Conservation (phyloP, 2,113 vertebrate species). For the Sinocyclocheilus rhinocerous region DNA sequence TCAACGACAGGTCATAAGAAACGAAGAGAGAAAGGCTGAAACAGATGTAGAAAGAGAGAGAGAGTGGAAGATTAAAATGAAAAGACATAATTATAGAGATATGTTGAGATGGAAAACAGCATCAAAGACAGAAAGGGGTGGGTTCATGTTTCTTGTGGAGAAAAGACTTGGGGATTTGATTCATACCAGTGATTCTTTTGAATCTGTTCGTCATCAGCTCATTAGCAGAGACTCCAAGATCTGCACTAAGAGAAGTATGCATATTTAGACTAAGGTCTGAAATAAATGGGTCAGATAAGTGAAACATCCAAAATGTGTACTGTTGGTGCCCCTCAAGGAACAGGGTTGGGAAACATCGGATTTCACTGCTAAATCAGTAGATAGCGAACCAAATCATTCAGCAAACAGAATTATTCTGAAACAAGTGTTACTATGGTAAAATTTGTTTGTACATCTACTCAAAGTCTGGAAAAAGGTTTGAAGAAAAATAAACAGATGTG, state of each 20-base stretch:
- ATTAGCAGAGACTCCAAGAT: neutral
- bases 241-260: neutral
- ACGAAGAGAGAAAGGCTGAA: constrained; percentile 40
- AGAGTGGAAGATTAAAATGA: neutral
- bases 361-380: neutral
- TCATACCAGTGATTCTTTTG: neutral
- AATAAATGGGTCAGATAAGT: neutral
- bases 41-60: neutral
- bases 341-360: neutral
- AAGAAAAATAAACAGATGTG: neutral
- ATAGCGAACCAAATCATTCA: neutral
- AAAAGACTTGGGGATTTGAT: neutral
- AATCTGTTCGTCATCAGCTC: neutral
- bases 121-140: neutral
- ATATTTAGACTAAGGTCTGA: neutral
- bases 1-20: constrained; percentile 56
- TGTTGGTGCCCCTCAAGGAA: neutral
- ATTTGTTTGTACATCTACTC: neutral
- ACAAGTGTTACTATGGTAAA: neutral
- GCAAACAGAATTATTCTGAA: neutral
- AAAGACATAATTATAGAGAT: neutral
- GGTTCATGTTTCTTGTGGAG: neutral
- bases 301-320: neutral
- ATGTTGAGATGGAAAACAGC: neutral
- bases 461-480: neutral